A percentile compares a stretch with the other conserved stretches of the same genome.
Conservation (phyloP, 2,888 invertebrate genomes). For the Prosapia bicincta region DNA sequence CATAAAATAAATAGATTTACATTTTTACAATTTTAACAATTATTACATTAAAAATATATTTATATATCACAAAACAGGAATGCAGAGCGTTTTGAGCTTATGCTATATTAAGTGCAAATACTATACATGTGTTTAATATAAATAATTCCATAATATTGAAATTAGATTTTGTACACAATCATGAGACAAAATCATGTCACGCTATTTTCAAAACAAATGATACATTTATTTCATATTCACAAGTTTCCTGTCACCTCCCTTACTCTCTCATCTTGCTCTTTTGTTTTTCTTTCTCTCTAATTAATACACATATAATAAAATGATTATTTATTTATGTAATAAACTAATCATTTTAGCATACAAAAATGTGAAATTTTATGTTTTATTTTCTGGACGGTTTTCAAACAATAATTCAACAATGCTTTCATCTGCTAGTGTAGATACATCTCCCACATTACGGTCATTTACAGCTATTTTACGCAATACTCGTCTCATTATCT, state of each 20-base stretch:
- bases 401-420: constrained; percentile 79
- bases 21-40: not conserved
- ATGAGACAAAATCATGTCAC: not conserved
- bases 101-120: not conserved
- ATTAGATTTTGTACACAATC: not conserved
- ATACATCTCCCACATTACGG: constrained; percentile 84
- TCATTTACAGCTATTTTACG: constrained; percentile 91
- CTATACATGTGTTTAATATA: no score
- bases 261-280: not conserved
- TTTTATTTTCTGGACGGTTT: constrained; percentile 54
- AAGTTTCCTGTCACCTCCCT: not conserved
- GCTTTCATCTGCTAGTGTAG: constrained; percentile 90
- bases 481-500: constrained; percentile 95
- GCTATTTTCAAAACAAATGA: no score
- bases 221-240: no score
- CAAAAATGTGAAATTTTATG: not conserved
- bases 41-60: not conserved
- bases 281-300: not conserved
- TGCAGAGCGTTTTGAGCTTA: not conserved
- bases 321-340: not conserved
- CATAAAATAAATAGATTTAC: not conserved
- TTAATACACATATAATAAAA: not conserved
- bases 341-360: not conserved
- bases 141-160: no score
- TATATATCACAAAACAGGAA: not conserved